Evolutionary conservation across 2,797 vertebrate genomes (phyloP).

Genomic region (Botia kubotai): DNA sequence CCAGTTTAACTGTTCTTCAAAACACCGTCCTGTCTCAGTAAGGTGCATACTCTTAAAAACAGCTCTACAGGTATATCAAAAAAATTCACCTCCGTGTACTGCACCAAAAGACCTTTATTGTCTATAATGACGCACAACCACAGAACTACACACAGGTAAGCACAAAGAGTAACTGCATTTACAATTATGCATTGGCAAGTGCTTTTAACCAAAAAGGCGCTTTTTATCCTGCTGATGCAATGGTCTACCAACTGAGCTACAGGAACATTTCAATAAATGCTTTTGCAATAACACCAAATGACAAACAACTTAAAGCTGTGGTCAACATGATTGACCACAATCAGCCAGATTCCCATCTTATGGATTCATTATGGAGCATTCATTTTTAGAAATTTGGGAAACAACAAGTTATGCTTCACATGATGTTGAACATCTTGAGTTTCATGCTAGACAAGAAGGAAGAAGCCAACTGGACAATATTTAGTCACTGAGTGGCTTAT

Average conservation of each 20-base stretch:
- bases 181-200: too few species aligned
- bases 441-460: conserved; percentile 67
- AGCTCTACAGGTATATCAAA: not conserved
- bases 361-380: conserved; percentile 4
- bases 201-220: too few species aligned
- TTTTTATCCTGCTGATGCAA: too few species aligned
- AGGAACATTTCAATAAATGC: not conserved
- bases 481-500: conserved; percentile 67
- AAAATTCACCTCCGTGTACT: not conserved
- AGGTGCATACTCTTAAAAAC: not conserved
- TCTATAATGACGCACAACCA: not conserved
- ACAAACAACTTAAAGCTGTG: not conserved
- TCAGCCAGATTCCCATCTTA: conserved; percentile 29
- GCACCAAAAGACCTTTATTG: not conserved
- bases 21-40: not conserved
- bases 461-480: conserved; percentile 70
- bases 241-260: too few species aligned
- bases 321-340: not conserved
- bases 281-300: not conserved
- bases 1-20: not conserved
- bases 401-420: not conserved
- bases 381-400: conserved; percentile 1
- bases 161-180: not conserved
- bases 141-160: not conserved
- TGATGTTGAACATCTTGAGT: conserved; percentile 41